Evolutionary conservation across 2,888 invertebrate genomes (phyloP), one percentile per base, ranked within the genome.

Genomic region (Lycophotia porphyrea): DNA sequence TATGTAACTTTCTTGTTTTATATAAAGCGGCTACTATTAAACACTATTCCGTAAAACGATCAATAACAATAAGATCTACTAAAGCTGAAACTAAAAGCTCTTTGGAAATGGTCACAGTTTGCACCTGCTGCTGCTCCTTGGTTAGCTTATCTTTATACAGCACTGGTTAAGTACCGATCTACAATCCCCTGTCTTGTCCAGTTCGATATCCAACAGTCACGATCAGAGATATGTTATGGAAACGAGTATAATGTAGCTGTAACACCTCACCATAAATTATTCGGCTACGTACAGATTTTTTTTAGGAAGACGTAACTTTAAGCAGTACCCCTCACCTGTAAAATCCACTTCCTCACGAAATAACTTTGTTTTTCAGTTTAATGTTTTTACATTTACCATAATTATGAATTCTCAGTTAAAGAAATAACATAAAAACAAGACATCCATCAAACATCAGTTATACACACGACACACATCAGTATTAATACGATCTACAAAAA

Each of bases 261-360:
- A 66, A 70, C 82, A 76, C 58, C 44, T 52, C 52, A 49, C 60
- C 47, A 34, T 74, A 61, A 39, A 80, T 80, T 70, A 81, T 73
- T 72, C 49, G 65, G 34, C 42, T 63, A 21, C 31, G 44, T 63
- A 47, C 36, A 68, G 63, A 13, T 64, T 71, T 69, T 67, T 74
- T 73, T n/a, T 24, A 39, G 47, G 70, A 75, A 78, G 44, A 61
- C 68, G 66, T 79, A 74, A 76, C 42, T 79, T 61, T 71, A 60
- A 21, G 27, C 47, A 34, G 24, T 60, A 34, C 31, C 55, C 58
- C 55, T 39, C 63, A 58, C 67, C 36, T 73, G 73, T 78, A 72
- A 72, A 27, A 70, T 58, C 63, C 71, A 74, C 49, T 82, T 78
- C 61, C 44, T 55, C 49, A 39, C 55, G 18, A 65, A 60, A 15